Evolutionary conservation across 1,140 invertebrate species (phyloP).

Genomic region (Matsumurasca onukii): DNA sequence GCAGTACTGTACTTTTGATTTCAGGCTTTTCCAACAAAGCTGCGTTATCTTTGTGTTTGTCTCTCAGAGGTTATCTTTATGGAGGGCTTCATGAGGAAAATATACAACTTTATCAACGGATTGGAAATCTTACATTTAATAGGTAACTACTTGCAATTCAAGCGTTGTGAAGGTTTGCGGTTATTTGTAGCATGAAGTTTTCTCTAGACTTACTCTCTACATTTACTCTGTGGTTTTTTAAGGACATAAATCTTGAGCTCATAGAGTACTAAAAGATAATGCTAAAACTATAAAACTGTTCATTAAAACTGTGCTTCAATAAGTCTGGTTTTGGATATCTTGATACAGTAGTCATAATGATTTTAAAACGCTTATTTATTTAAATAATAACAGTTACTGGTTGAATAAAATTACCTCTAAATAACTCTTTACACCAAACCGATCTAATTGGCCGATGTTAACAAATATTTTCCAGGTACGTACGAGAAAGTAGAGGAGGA

Average conservation of each 20-base stretch:
- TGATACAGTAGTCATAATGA: too few relatives aligned
- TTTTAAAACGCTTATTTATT: conserved; percentile 14
- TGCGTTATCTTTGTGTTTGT: conserved; percentile 95
- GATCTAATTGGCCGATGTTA: too few relatives aligned
- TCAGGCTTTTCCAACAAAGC: conserved; percentile 93
- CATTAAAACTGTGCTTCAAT: too few relatives aligned
- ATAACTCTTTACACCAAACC: background rate
- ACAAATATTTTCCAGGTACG: too few relatives aligned
- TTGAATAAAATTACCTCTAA: background rate
- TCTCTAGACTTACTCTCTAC: too few relatives aligned
- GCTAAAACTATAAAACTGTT: too few relatives aligned
- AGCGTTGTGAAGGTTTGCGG: too few relatives aligned
- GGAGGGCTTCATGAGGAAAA: conserved; percentile 99
- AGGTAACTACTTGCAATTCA: conserved; percentile 58
- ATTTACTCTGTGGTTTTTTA: too few relatives aligned
- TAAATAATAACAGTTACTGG: conserved; percentile 17
- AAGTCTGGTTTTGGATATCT: too few relatives aligned
- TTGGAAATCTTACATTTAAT: conserved; percentile 98
- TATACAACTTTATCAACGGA: conserved; percentile 99
- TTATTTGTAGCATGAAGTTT: too few relatives aligned
- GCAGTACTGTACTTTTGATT: conserved; percentile 30
- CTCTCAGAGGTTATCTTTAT: conserved; percentile 99
- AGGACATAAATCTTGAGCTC: too few relatives aligned
- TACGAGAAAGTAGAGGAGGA: conserved; percentile 99
- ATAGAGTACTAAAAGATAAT: too few relatives aligned